Percentiles rank a stretch among this genome's conserved stretches.
Evolutionary conservation across 2,888 invertebrate genomes (phyloP).

Genomic region (Nezara viridula): DNA sequence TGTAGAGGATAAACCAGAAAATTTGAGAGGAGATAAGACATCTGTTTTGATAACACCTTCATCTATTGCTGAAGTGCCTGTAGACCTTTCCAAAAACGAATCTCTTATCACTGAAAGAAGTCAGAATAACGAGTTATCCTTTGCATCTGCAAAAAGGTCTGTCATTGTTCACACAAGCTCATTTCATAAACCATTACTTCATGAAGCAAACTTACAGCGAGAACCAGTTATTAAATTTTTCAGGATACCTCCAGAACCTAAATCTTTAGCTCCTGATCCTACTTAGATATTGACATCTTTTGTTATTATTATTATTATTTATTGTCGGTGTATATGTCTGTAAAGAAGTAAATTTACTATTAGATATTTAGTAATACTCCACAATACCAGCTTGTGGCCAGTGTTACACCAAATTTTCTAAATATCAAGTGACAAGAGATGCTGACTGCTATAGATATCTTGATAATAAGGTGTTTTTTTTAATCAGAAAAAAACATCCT

Average conservation of each 20-base stretch:
- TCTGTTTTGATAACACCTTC: slow-evolving; percentile 1
- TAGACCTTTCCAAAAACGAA: neutral
- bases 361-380: neutral
- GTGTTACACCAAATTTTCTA: neutral
- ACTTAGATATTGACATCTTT: neutral
- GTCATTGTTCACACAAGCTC: slow-evolving; percentile 49
- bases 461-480: too few species aligned
- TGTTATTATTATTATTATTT: neutral
- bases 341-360: neutral
- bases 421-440: neutral
- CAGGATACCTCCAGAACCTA: neutral
- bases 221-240: slow-evolving; percentile 49
- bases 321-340: neutral
- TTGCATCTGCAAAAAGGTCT: neutral
- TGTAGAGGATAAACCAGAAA: neutral
- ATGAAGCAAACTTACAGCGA: slow-evolving; percentile 12
- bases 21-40: neutral
- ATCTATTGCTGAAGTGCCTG: neutral
- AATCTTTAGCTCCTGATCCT: neutral
- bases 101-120: neutral
- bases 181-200: slow-evolving; percentile 11
- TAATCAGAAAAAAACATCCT: too few species aligned
- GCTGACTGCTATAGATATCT: neutral
- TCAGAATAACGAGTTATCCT: neutral
- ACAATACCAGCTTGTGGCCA: neutral